These are phyloP conservation scores for Oscheius sp. DNA, from an alignment of 2,888 invertebrate genomes.

Conservation along the genomic window DNA sequence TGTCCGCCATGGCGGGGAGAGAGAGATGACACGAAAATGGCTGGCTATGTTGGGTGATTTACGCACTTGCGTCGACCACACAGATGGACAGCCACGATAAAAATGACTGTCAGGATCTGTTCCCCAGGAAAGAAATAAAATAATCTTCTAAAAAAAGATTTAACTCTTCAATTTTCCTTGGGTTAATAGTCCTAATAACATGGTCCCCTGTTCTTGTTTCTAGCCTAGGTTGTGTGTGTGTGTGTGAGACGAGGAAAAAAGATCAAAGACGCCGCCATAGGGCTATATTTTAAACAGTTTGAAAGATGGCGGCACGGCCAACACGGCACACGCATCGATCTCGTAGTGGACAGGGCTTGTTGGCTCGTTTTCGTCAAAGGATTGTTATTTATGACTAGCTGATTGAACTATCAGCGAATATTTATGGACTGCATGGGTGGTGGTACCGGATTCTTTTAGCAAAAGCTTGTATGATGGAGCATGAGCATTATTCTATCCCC, in stretches of 20 bases:
- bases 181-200: not conserved
- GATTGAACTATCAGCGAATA: not conserved
- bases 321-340: conserved; percentile 34
- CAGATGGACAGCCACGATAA: conserved; percentile 24
- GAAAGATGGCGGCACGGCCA: conserved; percentile 28
- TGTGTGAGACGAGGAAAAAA: conserved; percentile 3
- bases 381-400: conserved; percentile 11
- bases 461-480: no score
- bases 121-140: no score
- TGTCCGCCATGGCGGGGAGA: conserved; percentile 24
- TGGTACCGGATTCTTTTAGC: no score
- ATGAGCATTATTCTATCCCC: no score
- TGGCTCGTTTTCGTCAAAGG: no score
- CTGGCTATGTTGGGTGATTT: conserved; percentile 25
- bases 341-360: conserved; percentile 10
- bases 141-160: no score
- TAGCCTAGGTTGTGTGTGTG: not conserved
- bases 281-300: conserved; percentile 38
- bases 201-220: not conserved
- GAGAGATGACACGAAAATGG: conserved; percentile 35
- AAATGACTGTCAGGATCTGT: not conserved
- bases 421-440: not conserved
- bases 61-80: conserved; percentile 25
- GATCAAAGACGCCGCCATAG: conserved; percentile 30
- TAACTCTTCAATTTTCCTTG: no score